Evolutionary conservation across 2,888 invertebrate species (phyloP).

Genomic region (Macrophya annulata): DNA sequence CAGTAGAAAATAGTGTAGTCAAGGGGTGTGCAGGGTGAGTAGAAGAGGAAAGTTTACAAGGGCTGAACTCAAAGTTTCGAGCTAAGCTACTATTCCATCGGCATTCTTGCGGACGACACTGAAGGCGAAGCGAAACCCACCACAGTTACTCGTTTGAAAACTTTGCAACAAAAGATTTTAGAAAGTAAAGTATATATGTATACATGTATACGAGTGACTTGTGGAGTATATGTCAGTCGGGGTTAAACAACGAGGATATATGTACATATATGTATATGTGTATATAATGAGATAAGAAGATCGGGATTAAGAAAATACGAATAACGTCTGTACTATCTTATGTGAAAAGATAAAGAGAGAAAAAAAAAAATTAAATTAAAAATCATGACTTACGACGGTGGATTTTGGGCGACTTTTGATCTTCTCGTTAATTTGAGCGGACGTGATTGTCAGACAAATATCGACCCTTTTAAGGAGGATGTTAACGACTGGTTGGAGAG

Average conservation of each 20-base stretch:
- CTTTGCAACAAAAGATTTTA: constrained; percentile 10
- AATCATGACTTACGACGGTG: constrained; percentile 77
- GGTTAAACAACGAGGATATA: background rate
- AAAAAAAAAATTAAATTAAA: background rate
- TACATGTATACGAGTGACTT: background rate
- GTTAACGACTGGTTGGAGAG: constrained; percentile 72
- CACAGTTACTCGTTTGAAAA: background rate
- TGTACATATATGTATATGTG: no score
- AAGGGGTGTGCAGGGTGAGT: background rate
- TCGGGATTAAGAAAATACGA: no score
- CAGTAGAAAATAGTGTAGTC: background rate
- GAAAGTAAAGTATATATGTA: background rate
- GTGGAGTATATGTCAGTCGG: background rate
- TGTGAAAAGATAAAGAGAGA: background rate
- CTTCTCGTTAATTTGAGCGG: constrained; percentile 74
- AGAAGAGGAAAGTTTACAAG: constrained; percentile 39
- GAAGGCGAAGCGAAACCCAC: background rate
- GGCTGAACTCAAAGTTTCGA: constrained; percentile 19
- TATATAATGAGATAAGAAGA: no score
- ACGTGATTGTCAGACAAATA: background rate
- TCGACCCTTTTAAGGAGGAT: constrained; percentile 66
- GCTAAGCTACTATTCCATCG: constrained; percentile 28
- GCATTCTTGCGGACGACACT: constrained; percentile 43
- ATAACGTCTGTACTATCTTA: background rate
- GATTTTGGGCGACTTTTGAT: constrained; percentile 85